Base-by-base conservation (phyloP, 2,797 vertebrate genomes). In the Xenopus petersii region DNA sequence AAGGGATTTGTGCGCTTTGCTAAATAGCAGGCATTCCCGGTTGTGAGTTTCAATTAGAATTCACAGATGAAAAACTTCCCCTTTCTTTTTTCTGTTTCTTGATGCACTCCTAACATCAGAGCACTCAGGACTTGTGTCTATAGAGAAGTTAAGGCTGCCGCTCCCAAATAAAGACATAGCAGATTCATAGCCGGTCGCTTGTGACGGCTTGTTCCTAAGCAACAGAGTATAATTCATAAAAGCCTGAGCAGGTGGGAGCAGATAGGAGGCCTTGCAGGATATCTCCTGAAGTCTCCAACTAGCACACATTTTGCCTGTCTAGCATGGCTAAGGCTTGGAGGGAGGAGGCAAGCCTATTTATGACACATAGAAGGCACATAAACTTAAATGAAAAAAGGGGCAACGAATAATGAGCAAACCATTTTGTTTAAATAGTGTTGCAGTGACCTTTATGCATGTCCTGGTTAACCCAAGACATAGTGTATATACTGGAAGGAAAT, bases 241-340 rank as follows among this genome's bases (percentile, higher is more conserved):
- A 74, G 76, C 61, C 61, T 70, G 71, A 73, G 71, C 76, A 79
- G 76, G 76, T 79, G 76, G 76, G 69, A 73, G 75, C 71, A 69
- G 65, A 79, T 79, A 74, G 76, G 76, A 79, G 76, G 71, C 71
- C 71, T 79, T 42, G 54, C 66, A 64, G 60, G 76, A 79, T 70
- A 54, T 59, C 66, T 64, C 54, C 61, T 79, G 60, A n/a, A 65
- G 73, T 54, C 66, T 65, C 70, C 24, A 67, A 67, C 75, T 56
- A 58, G 64, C 64, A 77, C 21, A 48, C 60, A 69, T 62, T 54
- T 64, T 62, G 63, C 67, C 59, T 64, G 11, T 36, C 71, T 59
- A 33, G 60, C 49, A 65, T 61, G 33, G 51, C 56, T 55, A 73
- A 70, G 30, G 71, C 67, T 70, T 42, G 36, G 36, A 42, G 36